Percentiles rank a stretch among this genome's conserved stretches.
phyloP scores from a whole-genome alignment of 2,888 invertebrate genomes.

The Drosophila neonasuta region DNA sequence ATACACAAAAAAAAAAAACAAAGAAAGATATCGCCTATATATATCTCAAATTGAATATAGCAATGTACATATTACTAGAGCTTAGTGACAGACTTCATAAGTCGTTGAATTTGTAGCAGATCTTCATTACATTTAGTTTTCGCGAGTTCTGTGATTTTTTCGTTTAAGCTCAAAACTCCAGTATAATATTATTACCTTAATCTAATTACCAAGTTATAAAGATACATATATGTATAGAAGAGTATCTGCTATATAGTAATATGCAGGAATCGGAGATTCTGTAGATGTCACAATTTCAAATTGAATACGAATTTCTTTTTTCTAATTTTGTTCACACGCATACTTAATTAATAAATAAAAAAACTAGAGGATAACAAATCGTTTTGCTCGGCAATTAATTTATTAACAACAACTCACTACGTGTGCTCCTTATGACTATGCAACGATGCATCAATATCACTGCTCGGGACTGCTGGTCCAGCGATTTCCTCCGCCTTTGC shows the following conservation, averaged over 20 bases:
- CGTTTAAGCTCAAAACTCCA: conserved; percentile 68
- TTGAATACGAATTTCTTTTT: conserved; percentile 43
- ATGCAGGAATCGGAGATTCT: conserved; percentile 11
- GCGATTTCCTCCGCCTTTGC: conserved; percentile 71
- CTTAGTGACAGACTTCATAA: conserved; percentile 38
- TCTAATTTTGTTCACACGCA: conserved; percentile 34
- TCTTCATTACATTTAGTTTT: conserved; percentile 69
- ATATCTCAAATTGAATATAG: conserved; percentile 54
- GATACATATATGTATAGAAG: conserved; percentile 11
- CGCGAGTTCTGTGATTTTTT: conserved; percentile 73
- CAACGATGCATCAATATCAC: conserved; percentile 34
- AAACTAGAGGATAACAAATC: conserved; percentile 36
- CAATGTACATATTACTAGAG: conserved; percentile 67
- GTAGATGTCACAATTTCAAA: conserved; percentile 40
- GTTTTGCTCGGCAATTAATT: conserved; percentile 46
- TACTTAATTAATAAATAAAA: conserved; percentile 34
- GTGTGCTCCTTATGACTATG: conserved; percentile 27
- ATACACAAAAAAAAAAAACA: too few relatives aligned
- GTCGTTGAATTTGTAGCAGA: conserved; percentile 52
- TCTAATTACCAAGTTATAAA: conserved; percentile 10
- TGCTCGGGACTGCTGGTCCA: conserved; percentile 45
- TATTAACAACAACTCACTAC: conserved; percentile 35
- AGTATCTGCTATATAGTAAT: conserved; percentile 14
- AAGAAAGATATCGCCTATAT: too few relatives aligned
- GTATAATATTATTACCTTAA: conserved; percentile 30